Conservation (phyloP, 2,113 vertebrate species). For the Nerophis ophidion region DNA sequence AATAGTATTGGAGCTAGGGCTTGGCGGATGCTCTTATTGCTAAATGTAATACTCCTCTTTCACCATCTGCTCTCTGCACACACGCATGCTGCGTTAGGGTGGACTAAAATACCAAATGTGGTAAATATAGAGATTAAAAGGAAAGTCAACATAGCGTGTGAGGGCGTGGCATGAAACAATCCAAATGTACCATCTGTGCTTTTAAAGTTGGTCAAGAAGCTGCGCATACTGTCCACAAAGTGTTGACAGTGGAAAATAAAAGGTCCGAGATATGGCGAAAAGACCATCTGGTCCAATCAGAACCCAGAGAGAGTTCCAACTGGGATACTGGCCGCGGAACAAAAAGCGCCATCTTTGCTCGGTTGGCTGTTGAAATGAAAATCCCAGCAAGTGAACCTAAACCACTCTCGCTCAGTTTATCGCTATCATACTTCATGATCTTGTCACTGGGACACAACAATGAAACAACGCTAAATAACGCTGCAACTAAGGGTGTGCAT, state of each 20-base stretch:
- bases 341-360: conserved; percentile 48
- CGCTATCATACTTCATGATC: background rate
- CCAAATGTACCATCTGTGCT: conserved; percentile 30
- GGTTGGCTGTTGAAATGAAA: conserved; percentile 26
- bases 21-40: background rate
- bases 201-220: conserved; percentile 39
- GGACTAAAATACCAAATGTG: background rate
- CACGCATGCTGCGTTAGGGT: background rate
- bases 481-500: too few relatives aligned
- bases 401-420: background rate
- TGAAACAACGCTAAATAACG: background rate
- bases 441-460: background rate
- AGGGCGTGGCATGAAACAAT: conserved; percentile 1
- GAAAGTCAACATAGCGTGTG: background rate
- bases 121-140: background rate
- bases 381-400: conserved; percentile 11
- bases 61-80: conserved; percentile 17
- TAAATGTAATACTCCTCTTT: conserved; percentile 1
- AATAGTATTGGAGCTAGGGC: background rate
- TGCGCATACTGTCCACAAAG: conserved; percentile 45
- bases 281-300: conserved; percentile 60
- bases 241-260: conserved; percentile 40
- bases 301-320: conserved; percentile 51
- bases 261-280: conserved; percentile 47
- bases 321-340: conserved; percentile 50